Conservation (phyloP, 2,888 invertebrate genomes). For the Yponomeuta evonymella region DNA sequence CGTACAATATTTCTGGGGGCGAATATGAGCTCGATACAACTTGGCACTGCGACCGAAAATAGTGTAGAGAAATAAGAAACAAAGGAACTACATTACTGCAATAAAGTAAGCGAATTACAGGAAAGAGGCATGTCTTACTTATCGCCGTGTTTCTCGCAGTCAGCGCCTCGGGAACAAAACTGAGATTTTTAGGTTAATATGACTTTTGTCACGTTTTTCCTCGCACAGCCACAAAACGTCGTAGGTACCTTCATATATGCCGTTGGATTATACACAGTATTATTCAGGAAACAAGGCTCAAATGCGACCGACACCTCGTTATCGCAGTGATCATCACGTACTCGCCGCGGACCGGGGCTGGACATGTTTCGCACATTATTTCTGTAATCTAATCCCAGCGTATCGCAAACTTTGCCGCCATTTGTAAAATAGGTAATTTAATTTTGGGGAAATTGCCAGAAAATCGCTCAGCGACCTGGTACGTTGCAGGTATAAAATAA, state of each 20-base stretch:
- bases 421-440: not conserved
- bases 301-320: not conserved
- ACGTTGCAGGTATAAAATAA: too few species aligned
- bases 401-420: not conserved
- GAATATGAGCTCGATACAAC: not conserved
- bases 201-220: conserved; percentile 11
- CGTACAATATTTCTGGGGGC: too few species aligned
- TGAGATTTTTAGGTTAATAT: conserved; percentile 14
- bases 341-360: not conserved
- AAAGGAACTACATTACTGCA: not conserved
- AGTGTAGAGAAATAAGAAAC: not conserved
- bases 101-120: not conserved
- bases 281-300: not conserved
- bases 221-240: not conserved
- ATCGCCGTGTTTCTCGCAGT: not conserved
- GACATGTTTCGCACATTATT: conserved; percentile 5
- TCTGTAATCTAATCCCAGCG: not conserved
- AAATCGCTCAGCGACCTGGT: not conserved
- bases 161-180: not conserved
- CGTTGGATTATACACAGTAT: not conserved
- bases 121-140: conserved; percentile 1
- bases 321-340: conserved; percentile 3
- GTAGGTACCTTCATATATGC: not conserved
- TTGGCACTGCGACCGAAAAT: not conserved
- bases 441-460: not conserved